Conservation (phyloP, 2,888 invertebrate species). For the Ctenicera cuprea region DNA sequence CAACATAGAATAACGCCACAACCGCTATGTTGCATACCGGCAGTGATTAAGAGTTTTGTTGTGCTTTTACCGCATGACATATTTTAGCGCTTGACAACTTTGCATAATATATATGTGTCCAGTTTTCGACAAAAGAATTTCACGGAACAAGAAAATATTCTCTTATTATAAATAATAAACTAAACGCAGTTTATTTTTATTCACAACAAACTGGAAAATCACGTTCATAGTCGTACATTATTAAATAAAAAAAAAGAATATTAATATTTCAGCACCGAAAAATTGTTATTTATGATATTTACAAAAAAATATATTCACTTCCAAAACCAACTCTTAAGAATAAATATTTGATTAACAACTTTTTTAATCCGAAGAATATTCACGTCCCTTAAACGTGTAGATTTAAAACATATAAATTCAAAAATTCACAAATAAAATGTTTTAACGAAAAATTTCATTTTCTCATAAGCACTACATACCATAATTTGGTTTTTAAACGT, state of each 20-base stretch:
- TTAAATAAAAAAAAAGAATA: not conserved
- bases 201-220: slow-evolving; percentile 6
- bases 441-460: no score
- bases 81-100: slow-evolving; percentile 12
- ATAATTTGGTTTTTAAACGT: no score
- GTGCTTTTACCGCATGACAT: slow-evolving; percentile 23
- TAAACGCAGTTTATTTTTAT: slow-evolving; percentile 1
- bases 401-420: no score
- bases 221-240: not conserved
- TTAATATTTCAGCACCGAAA: slow-evolving; percentile 2
- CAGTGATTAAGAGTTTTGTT: slow-evolving; percentile 25
- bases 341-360: no score
- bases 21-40: slow-evolving; percentile 23
- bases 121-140: slow-evolving; percentile 22
- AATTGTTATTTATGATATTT: not conserved
- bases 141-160: slow-evolving; percentile 19
- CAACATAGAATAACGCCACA: slow-evolving; percentile 4
- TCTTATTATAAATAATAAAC: slow-evolving; percentile 9
- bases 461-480: no score
- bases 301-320: not conserved
- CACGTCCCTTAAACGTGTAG: no score
- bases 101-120: slow-evolving; percentile 26
- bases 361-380: no score
- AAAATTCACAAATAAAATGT: no score
- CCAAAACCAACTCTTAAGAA: no score